These are phyloP conservation scores for Leptopilina clavipes DNA, from an alignment of 1,140 invertebrate genomes.

Conservation along the genomic window DNA sequence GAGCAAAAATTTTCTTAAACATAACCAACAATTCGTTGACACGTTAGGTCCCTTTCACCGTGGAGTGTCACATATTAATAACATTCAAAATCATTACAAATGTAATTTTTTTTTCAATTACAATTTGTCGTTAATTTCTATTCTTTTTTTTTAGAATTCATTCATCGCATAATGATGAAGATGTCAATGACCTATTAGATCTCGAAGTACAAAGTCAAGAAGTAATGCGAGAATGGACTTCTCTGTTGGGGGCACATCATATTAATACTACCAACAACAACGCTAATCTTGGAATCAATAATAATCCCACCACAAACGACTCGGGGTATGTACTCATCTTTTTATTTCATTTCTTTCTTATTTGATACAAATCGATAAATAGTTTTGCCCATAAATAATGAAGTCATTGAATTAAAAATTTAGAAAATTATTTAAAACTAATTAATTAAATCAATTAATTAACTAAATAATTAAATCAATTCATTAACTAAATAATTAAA, in stretches of 20 bases:
- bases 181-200: slow-evolving; percentile 74
- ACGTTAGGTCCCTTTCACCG: no score
- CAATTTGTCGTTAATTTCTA: background rate
- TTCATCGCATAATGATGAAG: slow-evolving; percentile 73
- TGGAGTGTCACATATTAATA: no score
- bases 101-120: background rate
- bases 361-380: slow-evolving; percentile 8
- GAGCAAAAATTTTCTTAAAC: no score
- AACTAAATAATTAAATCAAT: no score
- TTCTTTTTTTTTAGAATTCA: slow-evolving; percentile 66
- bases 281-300: slow-evolving; percentile 60
- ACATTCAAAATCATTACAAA: no score
- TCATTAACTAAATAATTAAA: no score
- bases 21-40: no score
- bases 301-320: slow-evolving; percentile 66
- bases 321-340: slow-evolving; percentile 66
- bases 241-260: slow-evolving; percentile 72
- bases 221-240: slow-evolving; percentile 76
- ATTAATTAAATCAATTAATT: no score
- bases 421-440: background rate
- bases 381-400: background rate
- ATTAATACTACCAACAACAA: slow-evolving; percentile 68
- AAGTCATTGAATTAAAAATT: background rate
- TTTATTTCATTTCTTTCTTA: slow-evolving; percentile 42
- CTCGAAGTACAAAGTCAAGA: slow-evolving; percentile 75